Evolutionary conservation across 2,888 invertebrate species (phyloP), one percentile per base, ranked within the genome.

Genomic region (Nomada ruficornis): DNA sequence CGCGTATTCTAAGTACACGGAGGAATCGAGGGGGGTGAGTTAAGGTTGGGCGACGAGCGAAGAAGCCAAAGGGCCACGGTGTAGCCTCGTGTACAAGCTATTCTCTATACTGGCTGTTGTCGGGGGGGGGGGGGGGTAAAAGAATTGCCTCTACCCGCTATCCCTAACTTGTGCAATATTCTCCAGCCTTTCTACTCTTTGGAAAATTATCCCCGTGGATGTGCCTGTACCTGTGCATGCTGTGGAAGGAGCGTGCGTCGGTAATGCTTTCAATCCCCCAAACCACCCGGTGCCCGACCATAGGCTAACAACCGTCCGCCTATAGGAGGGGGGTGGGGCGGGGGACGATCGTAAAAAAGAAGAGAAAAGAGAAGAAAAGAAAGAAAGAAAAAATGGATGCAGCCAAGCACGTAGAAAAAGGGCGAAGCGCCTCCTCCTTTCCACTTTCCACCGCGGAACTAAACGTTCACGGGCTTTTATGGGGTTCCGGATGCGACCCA

Each of bases 101-200:
- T 90, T 89, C 85, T 78, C 82, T 85, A 89, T 90, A 90, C 90
- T 87, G 86, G 85, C 86, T 87, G 87, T 90, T 90, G 88, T 90
- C 82, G 84, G 83, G 81, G 81, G 81, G 74, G 77, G 83, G 88
- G 29, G 36, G 36, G 0, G 36, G 9, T 36, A 88, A 83, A 82
- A 85, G 83, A 85, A 67, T 26, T 50, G 11, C 57, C 67, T n/a
- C 26, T 50, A 42, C 26, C 10, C 52, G 63, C 44, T 67, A 62
- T 26, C 60, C 20, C 60, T 87, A 90, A 91, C 91, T 90, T 90
- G 88, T 81, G 89, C 91, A 91, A 91, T 91, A 91, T 91, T 88
- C 90, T 86, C 86, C 76, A 83, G 87, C 86, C 89, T 88, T 90
- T 89, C 88, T 84, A 88, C 89, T 89, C 86, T 81, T 85, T 80